Conservation (phyloP, 2,888 invertebrate species). For the Pachycephus smyrnensis region DNA sequence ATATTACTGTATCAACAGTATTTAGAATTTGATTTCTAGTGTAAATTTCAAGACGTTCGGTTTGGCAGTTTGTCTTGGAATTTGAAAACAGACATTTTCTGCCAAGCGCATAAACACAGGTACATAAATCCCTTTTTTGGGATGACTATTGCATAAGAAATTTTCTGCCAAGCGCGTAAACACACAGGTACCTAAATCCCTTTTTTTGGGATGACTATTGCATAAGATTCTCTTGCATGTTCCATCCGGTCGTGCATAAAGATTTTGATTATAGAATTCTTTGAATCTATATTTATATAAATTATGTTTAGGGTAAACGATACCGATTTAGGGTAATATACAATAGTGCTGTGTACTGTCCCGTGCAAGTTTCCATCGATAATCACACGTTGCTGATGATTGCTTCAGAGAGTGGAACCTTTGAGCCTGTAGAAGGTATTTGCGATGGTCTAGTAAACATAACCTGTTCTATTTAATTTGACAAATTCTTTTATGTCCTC, state of each 20-base stretch:
- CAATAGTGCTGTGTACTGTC: slow-evolving; percentile 63
- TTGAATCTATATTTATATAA: slow-evolving; percentile 1
- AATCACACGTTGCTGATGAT: slow-evolving; percentile 58
- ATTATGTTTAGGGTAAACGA: slow-evolving; percentile 39
- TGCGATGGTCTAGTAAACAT: neutral
- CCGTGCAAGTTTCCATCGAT: slow-evolving; percentile 63
- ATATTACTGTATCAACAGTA: no score
- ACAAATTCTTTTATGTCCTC: slow-evolving; percentile 5
- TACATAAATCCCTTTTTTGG: neutral
- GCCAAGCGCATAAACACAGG: neutral
- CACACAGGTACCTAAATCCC: neutral
- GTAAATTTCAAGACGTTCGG: no score
- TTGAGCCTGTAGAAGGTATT: slow-evolving; percentile 54
- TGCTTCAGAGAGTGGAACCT: slow-evolving; percentile 58
- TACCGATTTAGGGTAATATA: slow-evolving; percentile 61
- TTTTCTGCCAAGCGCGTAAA: no score
- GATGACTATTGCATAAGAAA: neutral
- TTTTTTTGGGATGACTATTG: neutral
- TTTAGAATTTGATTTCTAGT: no score
- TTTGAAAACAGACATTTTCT: no score
- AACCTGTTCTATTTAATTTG: neutral
- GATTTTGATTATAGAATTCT: neutral
- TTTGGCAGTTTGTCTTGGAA: no score
- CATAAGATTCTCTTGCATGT: no score
- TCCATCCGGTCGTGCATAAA: neutral